Base-by-base conservation (phyloP, 2,113 vertebrate genomes). In the Larimichthys polyactis region DNA sequence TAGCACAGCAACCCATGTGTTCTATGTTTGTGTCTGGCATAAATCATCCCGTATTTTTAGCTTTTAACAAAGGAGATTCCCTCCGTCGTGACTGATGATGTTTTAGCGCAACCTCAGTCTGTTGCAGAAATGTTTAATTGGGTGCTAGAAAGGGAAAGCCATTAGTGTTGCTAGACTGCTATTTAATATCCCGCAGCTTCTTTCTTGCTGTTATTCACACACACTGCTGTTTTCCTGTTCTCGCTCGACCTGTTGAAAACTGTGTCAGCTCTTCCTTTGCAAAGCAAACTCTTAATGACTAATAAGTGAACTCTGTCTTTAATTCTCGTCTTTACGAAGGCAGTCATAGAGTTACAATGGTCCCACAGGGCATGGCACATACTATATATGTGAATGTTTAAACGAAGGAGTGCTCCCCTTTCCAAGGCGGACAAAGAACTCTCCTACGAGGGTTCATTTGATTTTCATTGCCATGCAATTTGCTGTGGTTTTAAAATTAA, bases 401-500 rank as follows among this genome's bases (percentile, higher is more conserved):
- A 59, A 46, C 46, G n/a, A 57, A 59, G 19, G 19, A 44, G 11
- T 9, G 22, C 40, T 46, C 20, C 5, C 16, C 32, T 57, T 60
- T 49, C 22, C 19, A 58, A 79, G 48, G 58, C 57, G 72, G 75
- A 36, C 15, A 86, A 65, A 76, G 51, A 15, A 36, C 22, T 76
- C 4, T 66, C 12, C 19, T 52, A 14, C 54, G 2, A 48, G 6
- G 15, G 12, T 22, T 66, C 3, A 55, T 78, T 60, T 63, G 19
- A 67, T 49, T 24, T 78, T 67, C 48, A 66, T 75, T 11, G 69
- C 5, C 22, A 54, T 58, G 55, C 44, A 43, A 70, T 69, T 82
- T 78, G 27, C 77, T 71, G 75, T 81, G 66, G 8, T 64, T 84
- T 78, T 40, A 75, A 75, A 69, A 64, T 74, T 32, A 10, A 59